Base-by-base conservation (phyloP, 1,140 invertebrate genomes). In the Parasteatoda tepidariorum region DNA sequence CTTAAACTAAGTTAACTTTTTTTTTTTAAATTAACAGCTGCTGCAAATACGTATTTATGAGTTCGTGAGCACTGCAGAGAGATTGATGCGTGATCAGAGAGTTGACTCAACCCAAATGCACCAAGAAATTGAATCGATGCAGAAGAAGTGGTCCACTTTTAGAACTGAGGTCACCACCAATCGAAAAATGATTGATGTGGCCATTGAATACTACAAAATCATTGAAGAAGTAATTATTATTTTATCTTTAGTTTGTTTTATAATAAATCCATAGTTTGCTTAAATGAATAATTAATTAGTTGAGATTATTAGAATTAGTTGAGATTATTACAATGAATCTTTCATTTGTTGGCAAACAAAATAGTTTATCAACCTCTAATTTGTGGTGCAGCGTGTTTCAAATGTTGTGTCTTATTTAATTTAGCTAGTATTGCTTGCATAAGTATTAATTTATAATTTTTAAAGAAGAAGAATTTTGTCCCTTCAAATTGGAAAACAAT, bases 131-230 rank as follows among this genome's bases (percentile, higher is more conserved):
- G 89, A 90, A 15, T 91, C 92, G 83, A 89, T 96, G 61, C 91
- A 92, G 86, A 91, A 92, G 9, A 93, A 94, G 87, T 95, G 94
- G 93, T 91, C 92, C 30, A 91, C 92, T 83, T 92, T 96, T 86
- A 92, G 93, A 86, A 90, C 90, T 26, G 92, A 93, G 87, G 92
- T 95, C 13, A 90, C 91, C 48, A 92, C 93, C 75, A 93, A 92
- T 33, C 91, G 93, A 86, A 89, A 89, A 15, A 87, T 90, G 26
- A 90, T 93, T 33, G 90, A 92, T 76, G 87, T 91, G 3, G 90
- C 91, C 71, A 89, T 92, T 33, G 87, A 90, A 67, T 93, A 92
- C 87, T 92, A 91, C 87, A 90, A 88, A 24, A 86, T 92, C 13
- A 88, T 92, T 33, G 91, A 92, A 85, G 91, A 92, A 89, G 92